phyloP scores from a whole-genome alignment of 2,113 vertebrate genomes.

The Scolopax mira region DNA sequence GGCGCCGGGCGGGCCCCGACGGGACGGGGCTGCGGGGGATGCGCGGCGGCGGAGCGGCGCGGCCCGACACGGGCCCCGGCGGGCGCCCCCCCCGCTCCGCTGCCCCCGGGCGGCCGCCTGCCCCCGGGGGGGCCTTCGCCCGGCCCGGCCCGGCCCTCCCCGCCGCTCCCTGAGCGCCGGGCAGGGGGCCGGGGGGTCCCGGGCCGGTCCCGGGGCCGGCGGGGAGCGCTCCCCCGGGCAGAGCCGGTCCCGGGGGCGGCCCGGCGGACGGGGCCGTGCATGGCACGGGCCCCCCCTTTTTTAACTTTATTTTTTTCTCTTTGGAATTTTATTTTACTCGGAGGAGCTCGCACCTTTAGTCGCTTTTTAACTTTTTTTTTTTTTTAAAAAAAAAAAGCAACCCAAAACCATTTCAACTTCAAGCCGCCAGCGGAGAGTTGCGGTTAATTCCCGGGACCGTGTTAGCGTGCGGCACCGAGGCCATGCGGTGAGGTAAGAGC shows the following conservation, averaged over 20 bases:
- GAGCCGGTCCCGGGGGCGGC: not conserved
- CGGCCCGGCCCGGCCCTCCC: not conserved
- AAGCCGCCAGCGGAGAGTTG: not conserved
- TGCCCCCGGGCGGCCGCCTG: not conserved
- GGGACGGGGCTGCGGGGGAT: not conserved
- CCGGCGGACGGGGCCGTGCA: not conserved
- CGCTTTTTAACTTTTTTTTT: not conserved
- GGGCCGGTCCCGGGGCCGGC: not conserved
- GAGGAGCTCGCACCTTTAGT: not conserved
- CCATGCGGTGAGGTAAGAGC: conserved; percentile 30
- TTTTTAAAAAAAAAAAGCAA: too few species aligned
- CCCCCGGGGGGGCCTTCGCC: not conserved
- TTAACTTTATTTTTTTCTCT: too few species aligned
- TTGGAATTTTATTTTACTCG: not conserved
- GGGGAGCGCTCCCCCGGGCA: not conserved
- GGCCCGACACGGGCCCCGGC: not conserved
- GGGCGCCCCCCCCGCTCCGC: not conserved
- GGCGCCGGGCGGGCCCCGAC: not conserved
- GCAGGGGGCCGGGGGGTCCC: not conserved
- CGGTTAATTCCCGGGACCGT: not conserved
- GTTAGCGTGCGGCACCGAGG: not conserved
- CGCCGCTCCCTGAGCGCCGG: not conserved
- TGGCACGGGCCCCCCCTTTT: not conserved
- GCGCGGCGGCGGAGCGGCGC: not conserved
- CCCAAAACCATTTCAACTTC: not conserved